Percentiles rank a stretch among this genome's conserved stretches.
These are phyloP conservation scores for Priocnemis perturbator DNA, from an alignment of 2,888 invertebrate genomes.

Conservation along the genomic window DNA sequence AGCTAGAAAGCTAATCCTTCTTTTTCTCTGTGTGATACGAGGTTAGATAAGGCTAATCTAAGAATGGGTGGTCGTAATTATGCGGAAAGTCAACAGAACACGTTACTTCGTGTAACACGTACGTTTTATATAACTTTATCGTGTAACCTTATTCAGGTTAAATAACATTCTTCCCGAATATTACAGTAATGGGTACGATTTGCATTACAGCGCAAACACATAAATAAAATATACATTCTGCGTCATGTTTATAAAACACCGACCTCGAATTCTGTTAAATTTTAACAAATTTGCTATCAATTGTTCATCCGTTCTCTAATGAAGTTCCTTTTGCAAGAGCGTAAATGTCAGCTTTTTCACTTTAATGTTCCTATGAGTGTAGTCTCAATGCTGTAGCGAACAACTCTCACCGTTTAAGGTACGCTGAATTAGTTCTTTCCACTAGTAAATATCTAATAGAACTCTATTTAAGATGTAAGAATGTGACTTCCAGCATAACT, in stretches of 20 bases:
- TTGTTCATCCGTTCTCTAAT: conserved; percentile 29
- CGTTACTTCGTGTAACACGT: conserved; percentile 60
- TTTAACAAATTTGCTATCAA: conserved; percentile 70
- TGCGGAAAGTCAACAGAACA: conserved; percentile 65
- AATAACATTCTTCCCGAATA: conserved; percentile 69
- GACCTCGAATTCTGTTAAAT: conserved; percentile 74
- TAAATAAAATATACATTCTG: conserved; percentile 72
- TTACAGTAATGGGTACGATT: conserved; percentile 64
- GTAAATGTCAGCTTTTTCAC: conserved; percentile 10
- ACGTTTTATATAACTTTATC: conserved; percentile 55
- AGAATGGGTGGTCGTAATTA: conserved; percentile 51
- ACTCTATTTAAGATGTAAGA: conserved; percentile 19
- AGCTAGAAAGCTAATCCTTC: no score
- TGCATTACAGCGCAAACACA: conserved; percentile 69
- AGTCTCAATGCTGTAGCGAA: conserved; percentile 44
- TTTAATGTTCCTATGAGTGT: conserved; percentile 34
- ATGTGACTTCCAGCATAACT: conserved; percentile 41
- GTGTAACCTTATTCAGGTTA: conserved; percentile 65
- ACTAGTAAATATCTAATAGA: conserved; percentile 30
- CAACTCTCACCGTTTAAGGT: conserved; percentile 42
- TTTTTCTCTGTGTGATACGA: no score
- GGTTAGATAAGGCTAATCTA: no score
- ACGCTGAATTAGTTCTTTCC: conserved; percentile 19
- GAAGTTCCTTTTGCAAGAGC: conserved; percentile 33
- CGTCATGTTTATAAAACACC: conserved; percentile 75